A percentile compares a stretch with the other conserved stretches of the same genome.
Evolutionary conservation across 2,888 invertebrate species (phyloP).

Genomic region (Thymelicus sylvestris): DNA sequence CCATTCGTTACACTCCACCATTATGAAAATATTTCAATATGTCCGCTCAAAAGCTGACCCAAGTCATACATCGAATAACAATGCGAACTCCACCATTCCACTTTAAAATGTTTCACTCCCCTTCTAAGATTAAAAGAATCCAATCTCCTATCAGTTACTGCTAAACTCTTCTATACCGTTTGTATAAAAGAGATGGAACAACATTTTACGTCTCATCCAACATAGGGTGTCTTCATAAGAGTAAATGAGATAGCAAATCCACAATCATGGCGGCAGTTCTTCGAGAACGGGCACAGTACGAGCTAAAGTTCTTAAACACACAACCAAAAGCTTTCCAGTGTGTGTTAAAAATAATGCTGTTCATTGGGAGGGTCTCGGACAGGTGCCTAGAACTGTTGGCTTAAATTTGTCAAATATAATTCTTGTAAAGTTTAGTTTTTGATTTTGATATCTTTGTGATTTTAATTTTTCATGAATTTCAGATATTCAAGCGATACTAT

Average conservation of each 20-base stretch:
- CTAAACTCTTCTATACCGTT: slow-evolving; percentile 49
- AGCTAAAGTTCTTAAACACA: slow-evolving; percentile 66
- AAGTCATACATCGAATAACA: slow-evolving; percentile 48
- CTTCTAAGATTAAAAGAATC: slow-evolving; percentile 72
- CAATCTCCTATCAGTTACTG: slow-evolving; percentile 66
- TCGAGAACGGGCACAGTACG: slow-evolving; percentile 57
- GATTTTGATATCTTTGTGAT: no score
- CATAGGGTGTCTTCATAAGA: slow-evolving; percentile 39
- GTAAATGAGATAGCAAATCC: slow-evolving; percentile 63
- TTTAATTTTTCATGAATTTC: no score
- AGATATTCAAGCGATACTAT: no score
- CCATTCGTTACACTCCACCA: slow-evolving; percentile 43
- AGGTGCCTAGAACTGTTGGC: slow-evolving; percentile 46
- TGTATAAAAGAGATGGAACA: slow-evolving; percentile 43
- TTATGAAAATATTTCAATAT: slow-evolving; percentile 48
- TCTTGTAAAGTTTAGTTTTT: no score
- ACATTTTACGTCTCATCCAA: slow-evolving; percentile 39
- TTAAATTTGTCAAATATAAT: neutral
- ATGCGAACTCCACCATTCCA: slow-evolving; percentile 51
- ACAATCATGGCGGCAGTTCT: slow-evolving; percentile 74
- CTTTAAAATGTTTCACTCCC: slow-evolving; percentile 74
- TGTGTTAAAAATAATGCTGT: slow-evolving; percentile 58
- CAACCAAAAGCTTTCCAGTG: slow-evolving; percentile 59
- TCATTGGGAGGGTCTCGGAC: slow-evolving; percentile 59
- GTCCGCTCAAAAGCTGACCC: slow-evolving; percentile 23